phyloP scores from a whole-genome alignment of 2,797 vertebrate species.

The Crossoptilon crossoptilon region DNA sequence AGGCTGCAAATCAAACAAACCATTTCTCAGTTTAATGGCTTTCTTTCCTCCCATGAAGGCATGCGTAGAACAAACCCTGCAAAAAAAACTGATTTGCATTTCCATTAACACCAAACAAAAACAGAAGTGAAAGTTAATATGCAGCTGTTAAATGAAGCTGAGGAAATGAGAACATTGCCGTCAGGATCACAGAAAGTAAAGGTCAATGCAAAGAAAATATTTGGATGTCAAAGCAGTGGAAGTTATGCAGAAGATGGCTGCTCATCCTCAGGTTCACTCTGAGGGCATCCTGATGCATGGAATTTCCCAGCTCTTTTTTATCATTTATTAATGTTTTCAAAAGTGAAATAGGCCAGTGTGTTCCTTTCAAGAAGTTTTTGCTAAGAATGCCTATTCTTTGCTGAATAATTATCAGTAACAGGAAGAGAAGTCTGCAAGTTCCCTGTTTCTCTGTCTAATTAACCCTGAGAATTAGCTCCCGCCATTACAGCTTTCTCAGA shows the following conservation, averaged over 20 bases:
- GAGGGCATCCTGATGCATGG: neutral
- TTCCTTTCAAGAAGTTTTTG: neutral
- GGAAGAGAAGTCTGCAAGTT: neutral
- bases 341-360: neutral
- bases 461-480: neutral
- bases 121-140: neutral
- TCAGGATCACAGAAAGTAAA: neutral
- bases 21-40: neutral
- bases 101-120: conserved; percentile 35
- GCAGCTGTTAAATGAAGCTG: neutral
- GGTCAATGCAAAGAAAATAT: neutral
- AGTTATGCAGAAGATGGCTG: neutral
- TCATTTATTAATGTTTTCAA: neutral
- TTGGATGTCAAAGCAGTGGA: neutral
- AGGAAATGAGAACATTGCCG: neutral
- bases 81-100: neutral
- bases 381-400: neutral
- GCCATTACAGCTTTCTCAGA: neutral
- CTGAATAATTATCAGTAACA: conserved; percentile 22
- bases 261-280: neutral
- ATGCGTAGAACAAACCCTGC: neutral
- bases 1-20: neutral
- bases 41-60: neutral
- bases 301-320: neutral
- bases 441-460: conserved; percentile 32